These are phyloP conservation scores for Mus minutoides DNA, from an alignment of 2,797 vertebrate species.

Conservation along the genomic window DNA sequence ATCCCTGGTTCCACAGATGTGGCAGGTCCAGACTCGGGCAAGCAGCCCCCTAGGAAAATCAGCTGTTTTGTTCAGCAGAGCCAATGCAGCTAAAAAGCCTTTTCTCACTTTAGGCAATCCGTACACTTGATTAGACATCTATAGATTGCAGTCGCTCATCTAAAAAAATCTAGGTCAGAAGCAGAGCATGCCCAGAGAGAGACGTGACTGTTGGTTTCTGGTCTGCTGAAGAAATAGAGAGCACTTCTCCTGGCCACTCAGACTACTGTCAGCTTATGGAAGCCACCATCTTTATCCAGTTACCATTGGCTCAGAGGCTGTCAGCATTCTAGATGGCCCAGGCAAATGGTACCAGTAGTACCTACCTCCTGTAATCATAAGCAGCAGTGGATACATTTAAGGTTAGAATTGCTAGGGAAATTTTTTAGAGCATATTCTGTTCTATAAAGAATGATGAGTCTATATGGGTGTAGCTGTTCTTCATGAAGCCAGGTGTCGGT, in stretches of 20 bases:
- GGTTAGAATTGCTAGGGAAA: neutral
- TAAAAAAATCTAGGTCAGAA: conserved; percentile 75
- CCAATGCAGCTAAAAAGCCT: conserved; percentile 48
- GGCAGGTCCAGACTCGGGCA: neutral
- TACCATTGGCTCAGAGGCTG: neutral
- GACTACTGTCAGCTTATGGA: too few relatives aligned
- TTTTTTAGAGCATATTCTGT: neutral
- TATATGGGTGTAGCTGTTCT: neutral
- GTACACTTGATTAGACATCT: conserved; percentile 73
- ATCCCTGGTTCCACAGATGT: neutral
- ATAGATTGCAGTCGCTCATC: conserved; percentile 66
- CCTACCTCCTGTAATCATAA: neutral
- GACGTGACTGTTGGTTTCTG: neutral
- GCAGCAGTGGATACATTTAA: neutral
- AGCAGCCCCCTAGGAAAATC: conserved; percentile 35
- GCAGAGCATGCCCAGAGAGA: conserved; percentile 23
- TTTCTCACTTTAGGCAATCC: conserved; percentile 62
- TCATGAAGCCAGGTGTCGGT: neutral
- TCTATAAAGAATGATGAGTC: neutral
- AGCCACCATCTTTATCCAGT: neutral
- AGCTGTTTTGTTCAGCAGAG: conserved; percentile 39
- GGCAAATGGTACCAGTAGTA: neutral
- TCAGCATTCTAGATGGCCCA: neutral
- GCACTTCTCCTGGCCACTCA: neutral
- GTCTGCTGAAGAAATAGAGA: neutral